Conservation (phyloP, 2,113 vertebrate genomes). For the Gobius niger region DNA sequence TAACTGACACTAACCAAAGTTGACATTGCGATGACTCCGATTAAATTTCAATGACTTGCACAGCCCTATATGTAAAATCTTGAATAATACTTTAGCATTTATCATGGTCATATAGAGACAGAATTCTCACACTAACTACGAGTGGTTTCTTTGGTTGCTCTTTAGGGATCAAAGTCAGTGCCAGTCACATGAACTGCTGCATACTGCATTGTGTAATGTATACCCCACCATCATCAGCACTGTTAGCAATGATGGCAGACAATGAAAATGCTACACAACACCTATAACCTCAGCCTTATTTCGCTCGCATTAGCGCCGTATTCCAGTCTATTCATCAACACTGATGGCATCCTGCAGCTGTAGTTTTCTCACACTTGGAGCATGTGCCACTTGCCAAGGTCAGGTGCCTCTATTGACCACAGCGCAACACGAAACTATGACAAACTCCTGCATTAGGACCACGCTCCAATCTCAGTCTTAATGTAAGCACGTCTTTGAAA, state of each 20-base stretch:
- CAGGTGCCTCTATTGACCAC: conserved; percentile 54
- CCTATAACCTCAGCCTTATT: background rate
- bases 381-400: conserved; percentile 59
- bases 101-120: too few species aligned
- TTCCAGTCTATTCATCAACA: background rate
- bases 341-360: conserved; percentile 6
- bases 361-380: conserved; percentile 18
- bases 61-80: too few species aligned
- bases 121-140: too few species aligned
- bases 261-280: background rate
- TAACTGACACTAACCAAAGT: too few species aligned
- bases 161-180: background rate
- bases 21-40: too few species aligned
- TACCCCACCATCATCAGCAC: conserved; percentile 29
- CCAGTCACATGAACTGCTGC: background rate
- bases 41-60: too few species aligned
- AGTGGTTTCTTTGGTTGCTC: background rate
- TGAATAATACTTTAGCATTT: too few species aligned
- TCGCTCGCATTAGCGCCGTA: background rate
- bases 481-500: background rate
- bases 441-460: background rate
- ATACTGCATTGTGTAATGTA: conserved; percentile 32
- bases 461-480: fast-evolving
- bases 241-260: background rate
- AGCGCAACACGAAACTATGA: conserved; percentile 28